phyloP scores from a whole-genome alignment of 2,113 vertebrate species.

The Tympanuchus pallidicinctus region DNA sequence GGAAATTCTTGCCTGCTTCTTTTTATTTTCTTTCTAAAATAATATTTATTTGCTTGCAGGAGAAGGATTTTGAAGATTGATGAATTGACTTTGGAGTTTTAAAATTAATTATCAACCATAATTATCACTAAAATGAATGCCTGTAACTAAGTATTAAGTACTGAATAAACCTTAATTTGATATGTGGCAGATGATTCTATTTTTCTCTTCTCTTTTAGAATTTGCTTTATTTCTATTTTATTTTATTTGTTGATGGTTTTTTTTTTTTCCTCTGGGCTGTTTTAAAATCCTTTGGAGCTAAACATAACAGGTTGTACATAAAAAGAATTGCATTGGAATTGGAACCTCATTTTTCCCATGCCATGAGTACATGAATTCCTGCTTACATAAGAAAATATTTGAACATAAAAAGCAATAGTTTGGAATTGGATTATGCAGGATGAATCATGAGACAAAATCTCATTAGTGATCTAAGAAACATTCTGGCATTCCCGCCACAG shows the following conservation, averaged over 20 bases:
- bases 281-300: slow-evolving; percentile 55
- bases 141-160: not conserved
- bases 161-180: not conserved
- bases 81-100: not conserved
- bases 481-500: slow-evolving; percentile 37
- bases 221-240: slow-evolving; percentile 42
- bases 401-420: slow-evolving; percentile 64
- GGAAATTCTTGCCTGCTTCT: not conserved
- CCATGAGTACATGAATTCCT: slow-evolving; percentile 54
- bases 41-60: not conserved
- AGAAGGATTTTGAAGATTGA: not conserved
- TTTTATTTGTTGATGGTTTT: not conserved
- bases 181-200: not conserved
- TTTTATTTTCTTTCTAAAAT: not conserved
- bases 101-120: not conserved
- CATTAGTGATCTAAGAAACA: slow-evolving; percentile 39
- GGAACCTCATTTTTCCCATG: slow-evolving; percentile 48
- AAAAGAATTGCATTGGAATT: slow-evolving; percentile 53
- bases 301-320: slow-evolving; percentile 33
- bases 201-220: slow-evolving; percentile 48
- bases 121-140: not conserved
- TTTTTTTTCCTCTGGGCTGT: slow-evolving; percentile 45
- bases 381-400: slow-evolving; percentile 70
- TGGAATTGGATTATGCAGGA: slow-evolving; percentile 55
- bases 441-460: slow-evolving; percentile 64